Conservation (phyloP, 92 coral and sea anemone species). For the Heliopora coerulea region DNA sequence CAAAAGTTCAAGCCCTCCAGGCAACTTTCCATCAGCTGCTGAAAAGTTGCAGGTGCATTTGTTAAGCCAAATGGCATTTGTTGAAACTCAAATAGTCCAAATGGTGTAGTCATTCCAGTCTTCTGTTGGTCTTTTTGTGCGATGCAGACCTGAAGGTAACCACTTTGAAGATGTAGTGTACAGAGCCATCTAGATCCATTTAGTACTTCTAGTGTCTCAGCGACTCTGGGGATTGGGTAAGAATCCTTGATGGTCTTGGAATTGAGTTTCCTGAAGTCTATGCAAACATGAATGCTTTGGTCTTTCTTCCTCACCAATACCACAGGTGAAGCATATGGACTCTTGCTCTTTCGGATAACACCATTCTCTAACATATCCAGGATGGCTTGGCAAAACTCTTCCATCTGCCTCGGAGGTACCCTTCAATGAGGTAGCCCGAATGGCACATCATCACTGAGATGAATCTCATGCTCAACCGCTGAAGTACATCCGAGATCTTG, state of each 20-base stretch:
- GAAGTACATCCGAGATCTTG: conserved; percentile 23
- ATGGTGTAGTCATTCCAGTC: conserved; percentile 53
- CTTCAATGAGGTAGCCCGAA: neutral
- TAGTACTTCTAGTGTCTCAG: conserved; percentile 43
- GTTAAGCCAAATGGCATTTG: conserved; percentile 42
- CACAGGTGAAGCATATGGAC: conserved; percentile 39
- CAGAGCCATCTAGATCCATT: conserved; percentile 47
- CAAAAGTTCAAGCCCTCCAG: neutral
- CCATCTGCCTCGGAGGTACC: conserved; percentile 22
- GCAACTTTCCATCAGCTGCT: conserved; percentile 25
- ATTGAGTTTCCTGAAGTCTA: conserved; percentile 43
- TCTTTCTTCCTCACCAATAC: conserved; percentile 45
- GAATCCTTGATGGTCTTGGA: conserved; percentile 49
- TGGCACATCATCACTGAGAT: conserved; percentile 5
- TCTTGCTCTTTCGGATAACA: conserved; percentile 33
- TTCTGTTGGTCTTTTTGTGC: conserved; percentile 39
- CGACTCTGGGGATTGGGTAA: conserved; percentile 50
- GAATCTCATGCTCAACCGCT: conserved; percentile 12
- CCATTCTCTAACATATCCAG: conserved; percentile 26
- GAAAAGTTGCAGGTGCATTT: conserved; percentile 50
- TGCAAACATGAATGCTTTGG: conserved; percentile 16
- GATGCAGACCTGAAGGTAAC: conserved; percentile 47
- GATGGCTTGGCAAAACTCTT: conserved; percentile 22
- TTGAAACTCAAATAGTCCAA: conserved; percentile 53
- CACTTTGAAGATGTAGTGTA: conserved; percentile 53